Percentiles rank a stretch among this genome's conserved stretches.
phyloP scores from a whole-genome alignment of 1,140 invertebrate genomes.

The Rhyacophila brunnea region DNA sequence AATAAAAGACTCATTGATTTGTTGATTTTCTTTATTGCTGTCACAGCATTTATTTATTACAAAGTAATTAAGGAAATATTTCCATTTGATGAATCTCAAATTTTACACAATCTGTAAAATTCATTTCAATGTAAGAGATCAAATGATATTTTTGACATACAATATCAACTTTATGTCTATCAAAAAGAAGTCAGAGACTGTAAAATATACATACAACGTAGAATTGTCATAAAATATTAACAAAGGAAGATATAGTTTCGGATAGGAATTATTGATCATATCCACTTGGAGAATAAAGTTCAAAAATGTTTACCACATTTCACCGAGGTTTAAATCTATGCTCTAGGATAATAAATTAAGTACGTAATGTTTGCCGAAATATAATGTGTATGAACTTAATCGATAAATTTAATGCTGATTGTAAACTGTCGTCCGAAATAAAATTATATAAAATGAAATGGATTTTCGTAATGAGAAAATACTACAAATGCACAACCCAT shows the following conservation, averaged over 20 bases:
- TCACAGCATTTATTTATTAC: conserved; percentile 52
- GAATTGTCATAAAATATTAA: too few species aligned
- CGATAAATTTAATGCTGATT: too few species aligned
- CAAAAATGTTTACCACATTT: background rate
- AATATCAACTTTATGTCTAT: too few species aligned
- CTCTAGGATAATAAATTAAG: background rate
- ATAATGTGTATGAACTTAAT: too few species aligned
- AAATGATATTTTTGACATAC: too few species aligned
- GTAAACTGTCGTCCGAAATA: background rate
- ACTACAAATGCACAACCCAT: conserved; percentile 4
- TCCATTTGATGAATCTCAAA: conserved; percentile 20
- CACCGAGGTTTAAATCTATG: background rate
- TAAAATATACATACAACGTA: too few species aligned
- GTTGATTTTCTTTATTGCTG: conserved; percentile 52
- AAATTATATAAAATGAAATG: background rate
- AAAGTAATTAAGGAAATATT: conserved; percentile 34
- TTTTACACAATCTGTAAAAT: conserved; percentile 18
- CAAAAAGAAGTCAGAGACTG: too few species aligned
- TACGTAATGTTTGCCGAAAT: too few species aligned
- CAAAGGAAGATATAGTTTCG: too few species aligned
- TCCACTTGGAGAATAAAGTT: too few species aligned
- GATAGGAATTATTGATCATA: too few species aligned
- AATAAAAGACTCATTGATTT: conserved; percentile 28
- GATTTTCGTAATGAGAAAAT: background rate
- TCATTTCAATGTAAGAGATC: background rate